A percentile compares a stretch with the other conserved stretches of the same genome.
phyloP scores from a whole-genome alignment of 2,113 vertebrate species.

The Clupea harengus region DNA sequence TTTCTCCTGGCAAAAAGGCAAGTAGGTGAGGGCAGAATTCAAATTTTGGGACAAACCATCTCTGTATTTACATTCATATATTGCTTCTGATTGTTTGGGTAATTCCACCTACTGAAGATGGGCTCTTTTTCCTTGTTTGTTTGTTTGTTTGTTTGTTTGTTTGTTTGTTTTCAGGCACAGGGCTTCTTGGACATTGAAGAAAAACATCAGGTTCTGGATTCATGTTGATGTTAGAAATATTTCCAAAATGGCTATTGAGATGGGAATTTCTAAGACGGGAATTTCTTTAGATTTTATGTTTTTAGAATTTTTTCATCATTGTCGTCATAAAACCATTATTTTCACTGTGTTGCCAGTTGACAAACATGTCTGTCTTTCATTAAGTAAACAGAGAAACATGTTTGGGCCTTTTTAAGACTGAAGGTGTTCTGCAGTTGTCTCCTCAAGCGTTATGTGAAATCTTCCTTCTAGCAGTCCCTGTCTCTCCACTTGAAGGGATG shows the following conservation, averaged over 20 bases:
- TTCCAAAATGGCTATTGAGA: conserved; percentile 55
- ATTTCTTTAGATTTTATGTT: conserved; percentile 52
- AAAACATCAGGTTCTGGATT: conserved; percentile 36
- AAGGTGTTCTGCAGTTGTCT: conserved; percentile 26
- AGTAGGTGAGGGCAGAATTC: too few species aligned
- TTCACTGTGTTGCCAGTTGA: conserved; percentile 53
- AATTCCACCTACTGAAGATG: background rate
- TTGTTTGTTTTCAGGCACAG: conserved; percentile 63
- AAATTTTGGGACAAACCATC: background rate
- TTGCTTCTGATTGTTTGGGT: background rate
- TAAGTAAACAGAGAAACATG: background rate
- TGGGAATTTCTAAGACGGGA: conserved; percentile 44
- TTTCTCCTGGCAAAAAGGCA: too few species aligned
- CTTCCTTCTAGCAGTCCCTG: conserved; percentile 28
- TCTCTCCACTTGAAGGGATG: conserved; percentile 50
- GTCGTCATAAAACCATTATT: conserved; percentile 53
- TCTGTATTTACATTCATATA: background rate
- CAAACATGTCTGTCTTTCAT: conserved; percentile 51
- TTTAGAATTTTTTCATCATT: conserved; percentile 50
- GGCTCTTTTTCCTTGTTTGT: background rate
- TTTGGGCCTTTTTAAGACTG: conserved; percentile 47
- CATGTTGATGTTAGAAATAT: conserved; percentile 59
- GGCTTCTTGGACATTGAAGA: conserved; percentile 74
- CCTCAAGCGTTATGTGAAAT: too few species aligned
- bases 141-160: background rate